These are phyloP conservation scores for Drosophila parthenogenetica DNA, from an alignment of 2,888 invertebrate genomes.

Conservation along the genomic window DNA sequence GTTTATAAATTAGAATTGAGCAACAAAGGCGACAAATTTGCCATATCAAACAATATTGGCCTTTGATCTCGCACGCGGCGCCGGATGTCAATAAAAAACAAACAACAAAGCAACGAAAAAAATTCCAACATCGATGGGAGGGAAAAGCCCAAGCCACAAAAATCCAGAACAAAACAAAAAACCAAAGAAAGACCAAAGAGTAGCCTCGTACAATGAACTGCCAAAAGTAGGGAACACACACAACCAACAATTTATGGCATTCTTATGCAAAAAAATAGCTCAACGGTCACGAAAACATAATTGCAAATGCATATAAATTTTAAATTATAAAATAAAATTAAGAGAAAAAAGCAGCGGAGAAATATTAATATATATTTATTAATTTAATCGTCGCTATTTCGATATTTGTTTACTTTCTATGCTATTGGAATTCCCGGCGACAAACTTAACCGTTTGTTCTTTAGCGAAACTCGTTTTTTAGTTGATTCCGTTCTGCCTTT, in stretches of 20 bases:
- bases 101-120: constrained; percentile 5
- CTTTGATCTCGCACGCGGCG: constrained; percentile 56
- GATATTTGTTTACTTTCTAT: constrained; percentile 58
- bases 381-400: constrained; percentile 37
- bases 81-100: constrained; percentile 35
- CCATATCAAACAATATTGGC: constrained; percentile 43
- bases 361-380: constrained; percentile 36
- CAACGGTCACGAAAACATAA: constrained; percentile 11
- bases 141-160: constrained; percentile 54
- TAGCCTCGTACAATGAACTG: constrained; percentile 64
- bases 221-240: constrained; percentile 15
- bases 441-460: constrained; percentile 59
- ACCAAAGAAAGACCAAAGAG: constrained; percentile 23
- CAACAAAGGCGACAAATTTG: constrained; percentile 68
- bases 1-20: constrained; percentile 54
- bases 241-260: constrained; percentile 13
- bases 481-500: constrained; percentile 10
- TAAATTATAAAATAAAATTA: constrained; percentile 30
- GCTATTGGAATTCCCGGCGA: constrained; percentile 54
- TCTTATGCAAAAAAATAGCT: constrained; percentile 40
- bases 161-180: constrained; percentile 47
- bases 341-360: constrained; percentile 5
- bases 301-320: constrained; percentile 41
- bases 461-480: constrained; percentile 68
- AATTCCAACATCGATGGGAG: constrained; percentile 1